Percentiles rank a stretch among this genome's conserved stretches.
Conservation (phyloP, 2,888 invertebrate genomes). For the Rhogogaster chlorosoma region DNA sequence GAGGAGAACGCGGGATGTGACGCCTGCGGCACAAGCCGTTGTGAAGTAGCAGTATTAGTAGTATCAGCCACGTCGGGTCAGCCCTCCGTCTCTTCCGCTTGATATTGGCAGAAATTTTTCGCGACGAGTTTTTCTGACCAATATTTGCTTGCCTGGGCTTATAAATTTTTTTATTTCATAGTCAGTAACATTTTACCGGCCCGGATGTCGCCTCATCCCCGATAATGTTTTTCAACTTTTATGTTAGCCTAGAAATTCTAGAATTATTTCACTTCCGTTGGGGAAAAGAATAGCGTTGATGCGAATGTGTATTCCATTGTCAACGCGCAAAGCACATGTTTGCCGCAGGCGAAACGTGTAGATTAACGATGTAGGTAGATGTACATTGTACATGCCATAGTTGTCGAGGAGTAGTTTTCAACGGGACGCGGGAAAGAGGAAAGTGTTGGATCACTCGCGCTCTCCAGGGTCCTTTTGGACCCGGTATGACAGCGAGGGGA, state of each 20-base stretch:
- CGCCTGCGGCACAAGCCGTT: neutral
- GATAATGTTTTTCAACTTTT: neutral
- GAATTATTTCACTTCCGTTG: neutral
- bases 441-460: neutral
- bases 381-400: no score
- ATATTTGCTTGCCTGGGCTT: neutral
- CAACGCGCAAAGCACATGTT: neutral
- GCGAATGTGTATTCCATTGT: conserved; percentile 8
- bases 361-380: neutral
- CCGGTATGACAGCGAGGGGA: neutral
- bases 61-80: neutral
- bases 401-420: conserved; percentile 20
- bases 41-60: neutral
- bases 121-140: neutral
- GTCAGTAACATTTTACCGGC: neutral
- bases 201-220: neutral
- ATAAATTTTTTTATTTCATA: neutral
- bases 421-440: neutral
- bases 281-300: neutral
- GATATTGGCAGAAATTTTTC: conserved; percentile 3
- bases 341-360: neutral
- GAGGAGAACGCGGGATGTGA: neutral
- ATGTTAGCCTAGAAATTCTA: neutral
- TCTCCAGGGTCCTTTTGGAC: neutral
- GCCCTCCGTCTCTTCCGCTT: neutral